Conservation (phyloP, 2,797 vertebrate genomes). For the Lepilemur ruficaudatus region DNA sequence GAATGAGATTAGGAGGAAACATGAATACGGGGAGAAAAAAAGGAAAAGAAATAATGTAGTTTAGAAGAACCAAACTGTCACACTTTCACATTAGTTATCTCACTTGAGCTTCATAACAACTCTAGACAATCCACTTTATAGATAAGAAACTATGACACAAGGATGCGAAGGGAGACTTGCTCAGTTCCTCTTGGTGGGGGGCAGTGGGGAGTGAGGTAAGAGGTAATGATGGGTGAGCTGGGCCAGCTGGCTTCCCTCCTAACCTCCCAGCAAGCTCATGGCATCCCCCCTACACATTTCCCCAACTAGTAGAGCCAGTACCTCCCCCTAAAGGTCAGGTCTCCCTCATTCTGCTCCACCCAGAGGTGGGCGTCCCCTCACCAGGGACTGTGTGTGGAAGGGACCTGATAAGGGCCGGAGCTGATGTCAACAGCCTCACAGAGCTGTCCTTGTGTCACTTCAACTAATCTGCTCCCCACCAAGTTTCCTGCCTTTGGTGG, state of each 20-base stretch:
- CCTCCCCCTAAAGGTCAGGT: neutral
- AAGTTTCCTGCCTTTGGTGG: conserved; percentile 35
- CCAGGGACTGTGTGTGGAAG: neutral
- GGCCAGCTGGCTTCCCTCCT: neutral
- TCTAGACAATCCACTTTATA: neutral
- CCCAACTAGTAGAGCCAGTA: neutral
- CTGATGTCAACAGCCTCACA: neutral
- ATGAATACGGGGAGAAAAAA: neutral
- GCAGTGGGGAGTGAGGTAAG: neutral
- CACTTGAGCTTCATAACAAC: neutral
- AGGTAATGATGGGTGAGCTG: neutral
- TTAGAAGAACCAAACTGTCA: neutral
- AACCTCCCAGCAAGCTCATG: neutral
- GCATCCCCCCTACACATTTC: neutral
- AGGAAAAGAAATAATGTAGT: neutral
- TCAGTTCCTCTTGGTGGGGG: neutral
- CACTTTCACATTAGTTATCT: neutral
- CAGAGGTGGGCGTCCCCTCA: neutral
- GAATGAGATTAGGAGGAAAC: neutral
- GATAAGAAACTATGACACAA: neutral
- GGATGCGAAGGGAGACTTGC: neutral
- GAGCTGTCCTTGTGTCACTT: neutral
- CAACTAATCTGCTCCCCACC: neutral
- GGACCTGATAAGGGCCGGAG: neutral
- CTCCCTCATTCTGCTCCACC: neutral